phyloP scores from a whole-genome alignment of 1,140 invertebrate species.

The Caenorhabditis brenneri region DNA sequence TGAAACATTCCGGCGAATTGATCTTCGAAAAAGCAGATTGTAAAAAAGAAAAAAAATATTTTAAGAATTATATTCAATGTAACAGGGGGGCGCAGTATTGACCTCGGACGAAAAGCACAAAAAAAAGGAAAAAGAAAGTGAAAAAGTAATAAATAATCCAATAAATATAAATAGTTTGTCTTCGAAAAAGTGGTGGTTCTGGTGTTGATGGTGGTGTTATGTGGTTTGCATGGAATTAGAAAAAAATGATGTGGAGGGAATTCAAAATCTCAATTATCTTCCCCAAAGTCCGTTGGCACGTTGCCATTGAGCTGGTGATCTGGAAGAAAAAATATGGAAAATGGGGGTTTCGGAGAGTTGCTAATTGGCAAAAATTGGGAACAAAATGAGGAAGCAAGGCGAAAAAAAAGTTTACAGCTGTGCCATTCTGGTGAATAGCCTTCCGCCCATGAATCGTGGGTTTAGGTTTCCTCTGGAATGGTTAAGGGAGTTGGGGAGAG shows the following conservation, averaged over 20 bases:
- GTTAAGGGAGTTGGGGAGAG: too few relatives aligned
- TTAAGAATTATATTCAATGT: too few relatives aligned
- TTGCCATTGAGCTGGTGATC: slow-evolving; percentile 32
- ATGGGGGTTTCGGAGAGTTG: neutral
- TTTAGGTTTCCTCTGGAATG: neutral
- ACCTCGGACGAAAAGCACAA: neutral
- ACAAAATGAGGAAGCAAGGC: neutral
- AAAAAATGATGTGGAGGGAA: neutral
- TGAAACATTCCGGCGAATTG: too few relatives aligned
- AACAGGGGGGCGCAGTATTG: too few relatives aligned
- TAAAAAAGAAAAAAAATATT: too few relatives aligned
- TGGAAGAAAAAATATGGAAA: neutral
- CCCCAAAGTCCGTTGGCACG: slow-evolving; percentile 29
- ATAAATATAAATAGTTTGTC: neutral
- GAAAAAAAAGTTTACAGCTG: neutral
- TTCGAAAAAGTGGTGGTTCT: neutral
- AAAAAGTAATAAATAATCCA: neutral
- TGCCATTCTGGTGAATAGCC: neutral
- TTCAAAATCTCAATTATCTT: neutral
- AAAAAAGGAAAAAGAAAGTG: neutral
- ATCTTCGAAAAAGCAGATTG: too few relatives aligned
- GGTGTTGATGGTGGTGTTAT: neutral
- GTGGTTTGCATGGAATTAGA: neutral
- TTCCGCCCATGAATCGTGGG: neutral
- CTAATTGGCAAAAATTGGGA: neutral